Evolutionary conservation across 2,888 invertebrate species (phyloP).

Genomic region (Drosophila basisetae): DNA sequence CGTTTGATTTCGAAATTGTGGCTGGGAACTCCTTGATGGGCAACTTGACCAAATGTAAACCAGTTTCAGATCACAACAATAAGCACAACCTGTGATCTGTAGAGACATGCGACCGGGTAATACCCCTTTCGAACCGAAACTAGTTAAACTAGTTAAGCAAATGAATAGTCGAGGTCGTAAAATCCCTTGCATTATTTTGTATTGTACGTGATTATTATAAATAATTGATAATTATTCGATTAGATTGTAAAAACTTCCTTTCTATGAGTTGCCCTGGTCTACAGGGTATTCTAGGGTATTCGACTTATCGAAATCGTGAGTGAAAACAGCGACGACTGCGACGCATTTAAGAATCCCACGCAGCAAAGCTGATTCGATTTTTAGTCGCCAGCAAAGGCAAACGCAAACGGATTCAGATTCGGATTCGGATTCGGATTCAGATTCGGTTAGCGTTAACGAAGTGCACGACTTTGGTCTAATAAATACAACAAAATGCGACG

Average conservation of each 20-base stretch:
- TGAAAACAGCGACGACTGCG: slow-evolving; percentile 39
- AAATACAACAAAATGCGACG: slow-evolving; percentile 46
- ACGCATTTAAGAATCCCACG: slow-evolving; percentile 76
- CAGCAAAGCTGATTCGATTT: slow-evolving; percentile 56
- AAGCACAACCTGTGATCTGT: slow-evolving; percentile 15
- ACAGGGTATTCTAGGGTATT: slow-evolving; percentile 34
- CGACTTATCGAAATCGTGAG: slow-evolving; percentile 6
- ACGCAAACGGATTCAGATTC: not conserved
- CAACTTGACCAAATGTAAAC: slow-evolving; percentile 69
- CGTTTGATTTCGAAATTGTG: slow-evolving; percentile 48
- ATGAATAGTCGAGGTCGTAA: not conserved
- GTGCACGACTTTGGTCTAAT: slow-evolving; percentile 79
- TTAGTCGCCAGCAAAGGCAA: slow-evolving; percentile 44
- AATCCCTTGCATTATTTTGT: not conserved
- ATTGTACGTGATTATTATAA: not conserved
- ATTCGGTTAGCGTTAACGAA: slow-evolving; percentile 75
- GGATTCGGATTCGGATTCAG: slow-evolving; percentile 5
- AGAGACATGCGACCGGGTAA: not conserved
- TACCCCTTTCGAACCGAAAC: slow-evolving; percentile 18
- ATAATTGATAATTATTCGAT: not conserved
- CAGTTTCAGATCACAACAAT: slow-evolving; percentile 57
- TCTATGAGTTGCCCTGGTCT: not conserved
- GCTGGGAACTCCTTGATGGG: slow-evolving; percentile 73
- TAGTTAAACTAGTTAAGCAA: not conserved
- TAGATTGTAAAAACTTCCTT: not conserved